Percentiles rank a stretch among this genome's conserved stretches.
These are phyloP conservation scores for Caranx melampygus DNA, from an alignment of 2,113 vertebrate genomes.

Conservation along the genomic window DNA sequence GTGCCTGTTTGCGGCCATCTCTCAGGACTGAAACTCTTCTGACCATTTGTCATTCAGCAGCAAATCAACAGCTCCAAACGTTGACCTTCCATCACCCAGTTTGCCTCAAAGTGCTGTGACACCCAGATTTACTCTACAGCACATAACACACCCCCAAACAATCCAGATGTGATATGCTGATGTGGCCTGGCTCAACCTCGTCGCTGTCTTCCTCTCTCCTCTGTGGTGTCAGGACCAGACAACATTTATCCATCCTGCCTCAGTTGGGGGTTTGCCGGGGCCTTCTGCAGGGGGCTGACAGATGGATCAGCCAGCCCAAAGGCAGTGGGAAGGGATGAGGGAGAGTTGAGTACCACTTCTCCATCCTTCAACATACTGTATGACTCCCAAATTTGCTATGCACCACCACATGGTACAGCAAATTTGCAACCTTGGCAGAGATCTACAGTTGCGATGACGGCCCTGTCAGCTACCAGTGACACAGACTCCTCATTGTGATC, in stretches of 20 bases:
- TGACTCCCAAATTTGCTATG: slow-evolving; percentile 57
- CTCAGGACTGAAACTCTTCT: slow-evolving; percentile 38
- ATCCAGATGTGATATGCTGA: slow-evolving; percentile 22
- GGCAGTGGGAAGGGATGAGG: slow-evolving; percentile 60
- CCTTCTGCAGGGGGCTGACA: slow-evolving; percentile 75
- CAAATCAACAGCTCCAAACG: slow-evolving; percentile 64
- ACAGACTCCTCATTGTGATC: slow-evolving; percentile 2
- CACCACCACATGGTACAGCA: slow-evolving; percentile 32
- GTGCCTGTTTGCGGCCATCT: slow-evolving; percentile 42
- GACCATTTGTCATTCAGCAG: slow-evolving; percentile 74
- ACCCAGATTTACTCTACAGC: not conserved
- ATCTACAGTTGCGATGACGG: not conserved
- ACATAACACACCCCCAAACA: slow-evolving; percentile 7
- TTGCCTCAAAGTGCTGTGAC: slow-evolving; percentile 33
- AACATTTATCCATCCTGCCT: slow-evolving; percentile 71
- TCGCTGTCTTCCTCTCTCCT: slow-evolving; percentile 7
- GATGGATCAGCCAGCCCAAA: slow-evolving; percentile 80
- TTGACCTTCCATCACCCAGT: slow-evolving; percentile 64
- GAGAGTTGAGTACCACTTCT: slow-evolving; percentile 32
- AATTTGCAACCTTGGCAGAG: slow-evolving; percentile 29
- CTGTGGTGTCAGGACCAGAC: slow-evolving; percentile 63
- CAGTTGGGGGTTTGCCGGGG: slow-evolving; percentile 64
- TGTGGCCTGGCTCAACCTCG: slow-evolving; percentile 10
- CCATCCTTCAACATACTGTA: slow-evolving; percentile 58
- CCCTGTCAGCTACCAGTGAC: slow-evolving; percentile 12